phyloP scores from a whole-genome alignment of 2,113 vertebrate species.

The Oryzias javanicus region DNA sequence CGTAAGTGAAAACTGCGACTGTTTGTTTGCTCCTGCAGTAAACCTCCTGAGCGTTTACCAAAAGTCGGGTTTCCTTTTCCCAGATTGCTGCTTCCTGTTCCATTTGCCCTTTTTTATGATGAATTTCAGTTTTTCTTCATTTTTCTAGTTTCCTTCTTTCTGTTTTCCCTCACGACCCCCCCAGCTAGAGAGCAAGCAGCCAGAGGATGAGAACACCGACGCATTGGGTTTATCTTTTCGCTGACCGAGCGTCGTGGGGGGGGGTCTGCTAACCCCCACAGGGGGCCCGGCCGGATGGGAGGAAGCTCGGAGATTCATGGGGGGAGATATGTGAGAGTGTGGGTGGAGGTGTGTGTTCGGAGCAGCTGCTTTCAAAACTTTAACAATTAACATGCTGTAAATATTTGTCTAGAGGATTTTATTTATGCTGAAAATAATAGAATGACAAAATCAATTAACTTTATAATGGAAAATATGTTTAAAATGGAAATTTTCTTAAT shows the following conservation, averaged over 20 bases:
- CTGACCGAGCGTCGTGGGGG: constrained; percentile 50
- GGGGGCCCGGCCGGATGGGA: constrained; percentile 29
- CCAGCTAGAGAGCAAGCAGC: constrained; percentile 50
- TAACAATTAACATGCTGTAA: too few relatives aligned
- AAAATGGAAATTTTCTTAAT: too few relatives aligned
- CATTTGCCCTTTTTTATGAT: background rate
- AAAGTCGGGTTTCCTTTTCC: constrained; percentile 24
- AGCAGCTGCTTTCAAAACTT: background rate
- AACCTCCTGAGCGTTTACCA: constrained; percentile 21
- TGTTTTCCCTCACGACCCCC: background rate
- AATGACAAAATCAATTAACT: too few relatives aligned
- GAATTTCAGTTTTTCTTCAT: constrained; percentile 6
- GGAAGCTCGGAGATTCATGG: constrained; percentile 43
- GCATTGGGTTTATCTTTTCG: constrained; percentile 63
- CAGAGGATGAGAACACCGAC: constrained; percentile 54
- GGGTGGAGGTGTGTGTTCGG: constrained; percentile 7
- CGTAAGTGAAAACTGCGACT: constrained; percentile 17
- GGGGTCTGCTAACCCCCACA: constrained; percentile 31
- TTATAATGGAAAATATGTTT: too few relatives aligned
- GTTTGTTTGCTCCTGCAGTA: constrained; percentile 44
- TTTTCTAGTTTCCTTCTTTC: constrained; percentile 12
- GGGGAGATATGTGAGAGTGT: constrained; percentile 4
- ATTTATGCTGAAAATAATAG: too few relatives aligned
- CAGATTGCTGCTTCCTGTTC: constrained; percentile 30
- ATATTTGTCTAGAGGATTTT: too few relatives aligned